These are phyloP conservation scores for Punctoribates punctum DNA, from an alignment of 2,888 invertebrate genomes.

Conservation along the genomic window DNA sequence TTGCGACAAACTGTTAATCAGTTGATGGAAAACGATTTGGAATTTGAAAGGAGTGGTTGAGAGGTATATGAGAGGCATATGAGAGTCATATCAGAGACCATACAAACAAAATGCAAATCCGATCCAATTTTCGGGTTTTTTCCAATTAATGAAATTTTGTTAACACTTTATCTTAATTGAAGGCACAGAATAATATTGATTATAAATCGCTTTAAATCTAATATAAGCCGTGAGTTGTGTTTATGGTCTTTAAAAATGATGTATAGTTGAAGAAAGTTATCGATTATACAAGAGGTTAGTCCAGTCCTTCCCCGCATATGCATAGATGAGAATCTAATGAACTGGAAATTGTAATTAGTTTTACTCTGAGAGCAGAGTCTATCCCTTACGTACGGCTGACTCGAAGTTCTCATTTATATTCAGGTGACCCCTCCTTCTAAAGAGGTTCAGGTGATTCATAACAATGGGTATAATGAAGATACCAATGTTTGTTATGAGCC, in stretches of 20 bases:
- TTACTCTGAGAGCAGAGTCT: background rate
- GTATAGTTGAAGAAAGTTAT: conserved; percentile 7
- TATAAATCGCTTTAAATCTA: background rate
- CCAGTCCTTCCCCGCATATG: conserved; percentile 13
- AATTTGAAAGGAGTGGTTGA: conserved; percentile 19
- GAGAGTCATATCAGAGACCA: no score
- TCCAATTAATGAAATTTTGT: conserved; percentile 22
- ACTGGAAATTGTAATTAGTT: conserved; percentile 29
- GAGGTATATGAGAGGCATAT: background rate
- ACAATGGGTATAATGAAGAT: conserved; percentile 27
- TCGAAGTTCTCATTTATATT: conserved; percentile 8
- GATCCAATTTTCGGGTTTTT: conserved; percentile 7
- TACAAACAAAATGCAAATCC: no score
- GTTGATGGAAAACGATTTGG: conserved; percentile 10
- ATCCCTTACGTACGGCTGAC: background rate
- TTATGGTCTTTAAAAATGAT: conserved; percentile 28
- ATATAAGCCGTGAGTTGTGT: conserved; percentile 4
- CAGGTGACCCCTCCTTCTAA: conserved; percentile 2
- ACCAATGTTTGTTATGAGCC: conserved; percentile 24
- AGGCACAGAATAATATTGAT: background rate
- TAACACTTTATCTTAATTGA: conserved; percentile 30
- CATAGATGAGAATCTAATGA: conserved; percentile 33
- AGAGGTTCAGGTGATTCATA: conserved; percentile 6
- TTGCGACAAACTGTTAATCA: conserved; percentile 31
- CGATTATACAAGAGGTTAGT: conserved; percentile 18